Conservation (phyloP, 2,888 invertebrate species). For the Oscheius sp. region DNA sequence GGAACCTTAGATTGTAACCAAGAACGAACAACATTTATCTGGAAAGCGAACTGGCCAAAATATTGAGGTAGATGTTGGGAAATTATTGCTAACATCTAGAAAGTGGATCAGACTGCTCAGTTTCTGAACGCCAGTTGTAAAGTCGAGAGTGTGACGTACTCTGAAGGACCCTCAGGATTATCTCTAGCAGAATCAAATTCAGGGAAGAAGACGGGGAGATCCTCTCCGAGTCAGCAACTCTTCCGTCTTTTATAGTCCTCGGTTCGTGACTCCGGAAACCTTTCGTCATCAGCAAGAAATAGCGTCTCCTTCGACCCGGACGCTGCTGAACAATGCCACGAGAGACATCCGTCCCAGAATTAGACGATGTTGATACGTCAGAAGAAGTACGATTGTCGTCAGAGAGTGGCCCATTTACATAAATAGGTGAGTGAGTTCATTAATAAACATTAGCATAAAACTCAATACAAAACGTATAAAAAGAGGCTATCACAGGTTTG, state of each 20-base stretch:
- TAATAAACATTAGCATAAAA: no score
- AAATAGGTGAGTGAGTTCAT: no score
- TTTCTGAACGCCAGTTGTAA: background rate
- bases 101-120: no score
- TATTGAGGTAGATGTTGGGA: no score
- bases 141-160: background rate
- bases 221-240: background rate
- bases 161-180: background rate
- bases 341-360: constrained; percentile 11
- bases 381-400: background rate
- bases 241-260: background rate
- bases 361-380: background rate
- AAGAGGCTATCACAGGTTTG: background rate
- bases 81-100: no score
- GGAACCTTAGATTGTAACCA: no score
- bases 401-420: no score
- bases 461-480: no score
- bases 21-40: no score
- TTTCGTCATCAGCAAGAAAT: constrained; percentile 10
- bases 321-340: constrained; percentile 24
- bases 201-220: background rate
- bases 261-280: background rate
- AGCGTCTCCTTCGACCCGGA: background rate
- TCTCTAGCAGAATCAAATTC: background rate
- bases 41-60: no score